phyloP scores from a whole-genome alignment of 2,888 invertebrate species.

The Rotaria socialis region DNA sequence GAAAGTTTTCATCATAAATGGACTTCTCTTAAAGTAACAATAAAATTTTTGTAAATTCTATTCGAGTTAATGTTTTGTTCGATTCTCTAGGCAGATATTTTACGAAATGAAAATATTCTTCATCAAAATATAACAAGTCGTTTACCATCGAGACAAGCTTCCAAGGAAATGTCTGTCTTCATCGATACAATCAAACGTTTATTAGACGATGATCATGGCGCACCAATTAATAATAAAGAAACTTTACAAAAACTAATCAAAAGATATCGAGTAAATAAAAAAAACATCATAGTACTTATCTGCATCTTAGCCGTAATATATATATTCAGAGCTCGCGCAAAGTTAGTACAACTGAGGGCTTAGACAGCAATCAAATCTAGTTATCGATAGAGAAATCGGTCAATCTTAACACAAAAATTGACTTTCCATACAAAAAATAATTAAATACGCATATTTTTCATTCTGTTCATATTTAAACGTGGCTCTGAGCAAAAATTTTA shows the following conservation, averaged over 20 bases:
- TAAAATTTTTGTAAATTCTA: not conserved
- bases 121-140: not conserved
- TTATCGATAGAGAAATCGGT: no score
- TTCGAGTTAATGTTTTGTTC: not conserved
- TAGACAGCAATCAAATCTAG: no score
- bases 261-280: slow-evolving; percentile 1
- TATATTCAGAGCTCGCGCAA: no score
- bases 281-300: no score
- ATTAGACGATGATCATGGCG: slow-evolving; percentile 31
- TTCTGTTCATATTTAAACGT: no score
- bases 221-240: slow-evolving; percentile 3
- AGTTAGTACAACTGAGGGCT: no score
- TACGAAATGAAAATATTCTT: slow-evolving; percentile 19
- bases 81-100: not conserved
- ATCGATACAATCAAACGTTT: slow-evolving; percentile 1
- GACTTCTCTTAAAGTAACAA: not conserved
- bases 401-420: no score
- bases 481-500: no score
- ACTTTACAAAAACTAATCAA: slow-evolving; percentile 4
- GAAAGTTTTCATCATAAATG: slow-evolving; percentile 17
- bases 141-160: slow-evolving; percentile 25
- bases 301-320: no score
- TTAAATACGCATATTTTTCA: no score
- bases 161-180: slow-evolving; percentile 7
- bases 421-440: no score